Conservation (phyloP, 2,113 vertebrate genomes). For the Grammomys surdaster region DNA sequence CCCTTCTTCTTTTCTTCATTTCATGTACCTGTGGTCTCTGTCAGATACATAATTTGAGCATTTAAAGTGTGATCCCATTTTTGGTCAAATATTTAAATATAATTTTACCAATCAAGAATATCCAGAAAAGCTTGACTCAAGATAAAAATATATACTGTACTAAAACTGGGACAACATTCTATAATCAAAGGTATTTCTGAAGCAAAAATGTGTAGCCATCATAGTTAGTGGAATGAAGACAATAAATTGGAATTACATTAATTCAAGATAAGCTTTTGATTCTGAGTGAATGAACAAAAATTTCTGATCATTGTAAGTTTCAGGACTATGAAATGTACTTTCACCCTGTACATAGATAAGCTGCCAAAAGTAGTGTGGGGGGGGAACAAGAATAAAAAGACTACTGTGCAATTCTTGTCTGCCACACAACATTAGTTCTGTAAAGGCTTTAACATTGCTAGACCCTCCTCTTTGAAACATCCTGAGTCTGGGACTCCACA, state of each 20-base stretch:
- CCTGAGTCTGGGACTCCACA: neutral
- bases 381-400: neutral
- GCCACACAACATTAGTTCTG: neutral
- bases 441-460: neutral
- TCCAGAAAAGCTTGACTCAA: neutral
- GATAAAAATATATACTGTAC: neutral
- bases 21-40: neutral
- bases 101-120: constrained; percentile 43
- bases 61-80: constrained; percentile 31
- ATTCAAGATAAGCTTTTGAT: constrained; percentile 40
- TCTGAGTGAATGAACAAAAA: neutral
- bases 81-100: constrained; percentile 31
- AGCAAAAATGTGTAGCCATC: constrained; percentile 30
- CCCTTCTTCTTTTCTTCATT: neutral
- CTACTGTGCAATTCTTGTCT: neutral
- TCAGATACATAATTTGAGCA: neutral
- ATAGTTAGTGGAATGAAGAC: neutral
- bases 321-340: constrained; percentile 1
- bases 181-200: constrained; percentile 25
- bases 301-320: constrained; percentile 44
- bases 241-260: neutral
- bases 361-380: neutral
- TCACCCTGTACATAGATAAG: constrained; percentile 7
- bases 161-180: neutral
- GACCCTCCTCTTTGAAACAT: neutral